Conservation (phyloP, 2,888 invertebrate species). For the Danaus chrysippus region DNA sequence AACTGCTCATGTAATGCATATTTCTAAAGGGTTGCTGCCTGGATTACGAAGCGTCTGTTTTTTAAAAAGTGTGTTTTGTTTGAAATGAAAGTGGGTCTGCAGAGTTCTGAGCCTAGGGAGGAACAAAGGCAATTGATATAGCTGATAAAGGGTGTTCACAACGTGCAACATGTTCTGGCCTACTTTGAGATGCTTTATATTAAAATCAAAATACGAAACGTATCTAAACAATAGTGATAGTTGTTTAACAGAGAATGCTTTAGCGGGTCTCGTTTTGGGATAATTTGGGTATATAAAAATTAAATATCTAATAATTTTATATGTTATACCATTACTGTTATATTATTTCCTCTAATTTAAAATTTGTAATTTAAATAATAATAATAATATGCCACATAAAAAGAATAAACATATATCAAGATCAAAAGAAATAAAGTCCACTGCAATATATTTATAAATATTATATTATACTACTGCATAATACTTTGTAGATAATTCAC, state of each 20-base stretch:
- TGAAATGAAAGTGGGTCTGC: conserved; percentile 47
- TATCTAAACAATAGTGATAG: not conserved
- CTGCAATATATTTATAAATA: no score
- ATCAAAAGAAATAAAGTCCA: no score
- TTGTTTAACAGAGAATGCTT: not conserved
- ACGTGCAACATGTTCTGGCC: conserved; percentile 58
- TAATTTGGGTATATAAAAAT: no score
- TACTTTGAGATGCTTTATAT: conserved; percentile 35
- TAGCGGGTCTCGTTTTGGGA: no score
- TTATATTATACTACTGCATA: no score
- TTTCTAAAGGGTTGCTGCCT: not conserved
- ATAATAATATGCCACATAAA: no score
- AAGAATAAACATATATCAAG: no score
- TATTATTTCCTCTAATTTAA: no score
- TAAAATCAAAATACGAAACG: not conserved
- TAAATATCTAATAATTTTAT: no score
- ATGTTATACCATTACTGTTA: no score
- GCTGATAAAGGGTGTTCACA: conserved; percentile 47
- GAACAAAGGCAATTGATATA: conserved; percentile 57
- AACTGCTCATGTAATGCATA: not conserved
- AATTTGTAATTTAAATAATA: no score
- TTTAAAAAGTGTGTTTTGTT: conserved; percentile 29
- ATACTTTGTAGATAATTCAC: no score
- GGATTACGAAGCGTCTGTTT: conserved; percentile 1
- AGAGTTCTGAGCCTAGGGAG: conserved; percentile 40